Conservation (phyloP, 1,140 invertebrate genomes). For the Caenorhabditis tropicalis region DNA sequence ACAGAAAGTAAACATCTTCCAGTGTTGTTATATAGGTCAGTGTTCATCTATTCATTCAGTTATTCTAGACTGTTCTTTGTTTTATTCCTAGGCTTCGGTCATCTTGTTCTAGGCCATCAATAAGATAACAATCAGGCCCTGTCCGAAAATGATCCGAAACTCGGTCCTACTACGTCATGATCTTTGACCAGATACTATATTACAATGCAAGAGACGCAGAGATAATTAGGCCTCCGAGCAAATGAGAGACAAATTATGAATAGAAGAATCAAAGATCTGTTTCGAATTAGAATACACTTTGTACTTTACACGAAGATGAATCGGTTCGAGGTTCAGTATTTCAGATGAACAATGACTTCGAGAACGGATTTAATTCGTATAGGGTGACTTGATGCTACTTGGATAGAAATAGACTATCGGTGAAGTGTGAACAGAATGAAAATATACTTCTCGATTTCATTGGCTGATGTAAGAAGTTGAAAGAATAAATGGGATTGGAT, state of each 20-base stretch:
- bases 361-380: too few species aligned
- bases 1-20: too few species aligned
- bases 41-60: not conserved
- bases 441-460: too few species aligned
- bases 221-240: constrained; percentile 26
- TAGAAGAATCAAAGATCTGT: not conserved
- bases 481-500: too few species aligned
- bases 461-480: too few species aligned
- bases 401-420: too few species aligned
- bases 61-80: constrained; percentile 18
- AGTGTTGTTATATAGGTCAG: not conserved
- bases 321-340: not conserved
- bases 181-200: not conserved
- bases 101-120: constrained; percentile 10
- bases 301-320: not conserved
- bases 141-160: constrained; percentile 24
- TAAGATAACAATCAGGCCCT: constrained; percentile 13
- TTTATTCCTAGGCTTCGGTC: not conserved
- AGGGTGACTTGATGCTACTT: too few species aligned
- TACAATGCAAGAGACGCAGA: not conserved
- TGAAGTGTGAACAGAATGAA: too few species aligned
- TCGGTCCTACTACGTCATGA: constrained; percentile 34
- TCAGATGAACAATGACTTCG: too few species aligned
- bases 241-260: not conserved
- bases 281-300: not conserved